A percentile compares a stretch with the other conserved stretches of the same genome.
Evolutionary conservation across 2,797 vertebrate species (phyloP).

Genomic region (Monodelphis domestica): DNA sequence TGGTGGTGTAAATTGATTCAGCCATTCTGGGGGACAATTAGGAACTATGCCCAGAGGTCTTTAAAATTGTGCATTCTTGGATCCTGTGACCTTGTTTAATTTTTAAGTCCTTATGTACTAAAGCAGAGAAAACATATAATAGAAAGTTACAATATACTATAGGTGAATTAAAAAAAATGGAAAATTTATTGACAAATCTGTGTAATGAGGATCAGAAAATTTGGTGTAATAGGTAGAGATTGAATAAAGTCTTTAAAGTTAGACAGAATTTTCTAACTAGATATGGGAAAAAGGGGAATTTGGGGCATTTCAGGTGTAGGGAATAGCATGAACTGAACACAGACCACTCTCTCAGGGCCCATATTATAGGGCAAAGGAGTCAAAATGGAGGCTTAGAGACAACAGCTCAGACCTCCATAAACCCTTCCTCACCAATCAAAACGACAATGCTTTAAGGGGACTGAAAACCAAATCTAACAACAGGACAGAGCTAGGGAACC

Average conservation of each 20-base stretch:
- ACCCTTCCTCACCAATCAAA: too few species aligned
- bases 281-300: background rate
- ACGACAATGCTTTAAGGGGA: too few species aligned
- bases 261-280: background rate
- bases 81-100: background rate
- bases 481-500: too few species aligned
- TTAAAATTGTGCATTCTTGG: too few species aligned
- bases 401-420: too few species aligned
- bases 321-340: background rate
- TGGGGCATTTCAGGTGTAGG: background rate
- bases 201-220: background rate
- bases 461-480: too few species aligned
- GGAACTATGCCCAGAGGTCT: too few species aligned
- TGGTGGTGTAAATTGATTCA: too few species aligned
- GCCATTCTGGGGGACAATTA: too few species aligned
- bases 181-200: too few species aligned
- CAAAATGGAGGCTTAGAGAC: too few species aligned
- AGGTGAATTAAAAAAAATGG: background rate
- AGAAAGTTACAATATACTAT: background rate
- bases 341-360: background rate
- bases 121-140: background rate
- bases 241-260: background rate
- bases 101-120: background rate
- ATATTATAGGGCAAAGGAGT: constrained; percentile 28
- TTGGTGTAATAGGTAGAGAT: background rate